These are phyloP conservation scores for Dasyurus viverrinus DNA, from an alignment of 2,113 vertebrate species.

Conservation along the genomic window DNA sequence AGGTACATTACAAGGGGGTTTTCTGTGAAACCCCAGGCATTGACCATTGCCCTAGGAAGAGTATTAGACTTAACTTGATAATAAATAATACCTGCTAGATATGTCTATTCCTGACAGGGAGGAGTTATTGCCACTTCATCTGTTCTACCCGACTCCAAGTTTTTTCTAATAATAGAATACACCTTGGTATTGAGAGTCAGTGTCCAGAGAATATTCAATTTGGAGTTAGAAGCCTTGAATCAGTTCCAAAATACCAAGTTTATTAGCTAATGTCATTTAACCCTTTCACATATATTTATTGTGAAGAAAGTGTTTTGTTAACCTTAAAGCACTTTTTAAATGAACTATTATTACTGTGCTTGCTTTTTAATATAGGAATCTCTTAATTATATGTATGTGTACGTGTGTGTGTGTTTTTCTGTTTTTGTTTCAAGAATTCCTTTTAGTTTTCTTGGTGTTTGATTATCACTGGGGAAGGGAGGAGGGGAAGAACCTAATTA, in stretches of 20 bases:
- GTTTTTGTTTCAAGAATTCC: neutral
- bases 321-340: neutral
- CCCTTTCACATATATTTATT: neutral
- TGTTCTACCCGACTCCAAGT: neutral
- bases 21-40: neutral
- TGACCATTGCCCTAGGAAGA: slow-evolving; percentile 19
- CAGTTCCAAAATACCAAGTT: neutral
- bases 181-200: neutral
- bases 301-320: neutral
- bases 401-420: neutral
- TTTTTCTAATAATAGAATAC: slow-evolving; percentile 16
- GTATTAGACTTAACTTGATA: neutral
- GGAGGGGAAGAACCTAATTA: neutral
- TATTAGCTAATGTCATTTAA: neutral
- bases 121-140: neutral
- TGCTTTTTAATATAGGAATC: neutral
- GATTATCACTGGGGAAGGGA: neutral
- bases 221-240: neutral
- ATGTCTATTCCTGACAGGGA: neutral
- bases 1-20: slow-evolving; percentile 14
- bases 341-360: neutral
- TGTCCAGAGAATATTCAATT: neutral
- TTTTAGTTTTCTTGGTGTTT: neutral
- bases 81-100: neutral
- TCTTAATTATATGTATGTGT: neutral